These are phyloP conservation scores for Sinohyriopsis cumingii DNA, from an alignment of 2,888 invertebrate genomes.

Conservation along the genomic window DNA sequence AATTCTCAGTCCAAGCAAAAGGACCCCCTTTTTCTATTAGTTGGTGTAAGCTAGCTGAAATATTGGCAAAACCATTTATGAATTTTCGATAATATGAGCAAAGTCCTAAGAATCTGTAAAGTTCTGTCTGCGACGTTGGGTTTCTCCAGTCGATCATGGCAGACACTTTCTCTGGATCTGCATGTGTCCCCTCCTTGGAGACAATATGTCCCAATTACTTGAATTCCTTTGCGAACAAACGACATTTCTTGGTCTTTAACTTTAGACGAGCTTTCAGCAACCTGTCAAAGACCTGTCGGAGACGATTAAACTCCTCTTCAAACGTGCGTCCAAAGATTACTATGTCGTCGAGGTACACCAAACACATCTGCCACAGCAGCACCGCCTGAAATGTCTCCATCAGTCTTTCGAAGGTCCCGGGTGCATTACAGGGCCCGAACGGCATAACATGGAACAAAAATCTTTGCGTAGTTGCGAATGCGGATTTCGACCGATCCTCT, in stretches of 20 bases:
- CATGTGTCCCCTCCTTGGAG: slow-evolving; percentile 1
- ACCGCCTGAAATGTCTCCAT: slow-evolving; percentile 39
- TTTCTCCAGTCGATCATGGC: not conserved
- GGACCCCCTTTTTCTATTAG: not conserved
- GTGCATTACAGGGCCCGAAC: slow-evolving; percentile 44
- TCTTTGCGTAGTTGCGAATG: slow-evolving; percentile 33
- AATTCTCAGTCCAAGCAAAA: not conserved
- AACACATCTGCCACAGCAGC: slow-evolving; percentile 24
- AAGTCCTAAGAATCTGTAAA: slow-evolving; percentile 8
- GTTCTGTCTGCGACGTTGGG: not conserved
- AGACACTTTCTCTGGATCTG: slow-evolving; percentile 5
- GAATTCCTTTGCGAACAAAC: slow-evolving; percentile 12
- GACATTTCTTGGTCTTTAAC: slow-evolving; percentile 41
- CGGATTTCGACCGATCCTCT: slow-evolving; percentile 35
- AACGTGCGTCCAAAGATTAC: slow-evolving; percentile 24
- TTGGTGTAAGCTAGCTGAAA: not conserved
- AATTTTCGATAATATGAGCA: slow-evolving; percentile 2
- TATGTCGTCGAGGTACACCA: slow-evolving; percentile 41
- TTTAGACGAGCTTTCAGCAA: slow-evolving; percentile 31
- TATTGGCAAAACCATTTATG: slow-evolving; percentile 1
- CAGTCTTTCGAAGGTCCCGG: slow-evolving; percentile 41
- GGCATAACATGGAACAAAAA: slow-evolving; percentile 31
- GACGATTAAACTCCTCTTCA: slow-evolving; percentile 14
- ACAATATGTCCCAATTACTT: slow-evolving; percentile 12
- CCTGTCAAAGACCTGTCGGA: slow-evolving; percentile 24